Base-by-base conservation (phyloP, 2,113 vertebrate species). In the Anseranas semipalmata region DNA sequence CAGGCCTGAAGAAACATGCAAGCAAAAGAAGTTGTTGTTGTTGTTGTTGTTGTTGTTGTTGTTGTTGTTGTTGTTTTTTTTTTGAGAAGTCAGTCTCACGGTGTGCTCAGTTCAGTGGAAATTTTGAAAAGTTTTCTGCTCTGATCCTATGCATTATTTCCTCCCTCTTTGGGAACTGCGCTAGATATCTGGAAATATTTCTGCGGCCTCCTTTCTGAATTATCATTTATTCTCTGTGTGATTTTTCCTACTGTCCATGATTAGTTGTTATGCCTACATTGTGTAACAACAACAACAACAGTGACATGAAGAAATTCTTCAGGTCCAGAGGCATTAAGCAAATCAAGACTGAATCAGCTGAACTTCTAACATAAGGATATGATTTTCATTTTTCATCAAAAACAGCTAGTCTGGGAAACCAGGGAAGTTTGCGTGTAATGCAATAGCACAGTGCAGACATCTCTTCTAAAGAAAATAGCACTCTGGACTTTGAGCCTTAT, bases 261-360 rank as follows among this genome's bases (percentile, higher is more conserved):
- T 62, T 70, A 62, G 82, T 93, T 93, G 89, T 95, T 97, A 93
- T 83, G 95, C 85, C 81, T 91, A 89, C 89, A 53, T 60, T 84
- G 81, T 85, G 37, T 39, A 94, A 96, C 70, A 95, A 93, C 17
- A 95, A 93, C 17, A 91, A 86, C 45, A 91, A 85, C 66, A 76
- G 59, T 56, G 84, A 91, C 39, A 55, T 37, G 67, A 90, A 87
- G 55, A 93, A 94, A 82, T 41, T 22, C 14, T 53, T 89, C 70
- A 45, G 62, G 25, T 94, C 89, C 70, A 85, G 71, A 73, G 9
- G 19, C 66, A 46, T 85, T 85, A 76, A 83, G 71, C 67, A 89
- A 95, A 85, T 22, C 27, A 89, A 79, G 67, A 83, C 30, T 79
- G 79, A 93, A 88, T 92, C 71, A 86, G 53, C 77, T 66, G 35